Evolutionary conservation across 1,140 invertebrate species (phyloP).

Genomic region (Drosophila ananassae): DNA sequence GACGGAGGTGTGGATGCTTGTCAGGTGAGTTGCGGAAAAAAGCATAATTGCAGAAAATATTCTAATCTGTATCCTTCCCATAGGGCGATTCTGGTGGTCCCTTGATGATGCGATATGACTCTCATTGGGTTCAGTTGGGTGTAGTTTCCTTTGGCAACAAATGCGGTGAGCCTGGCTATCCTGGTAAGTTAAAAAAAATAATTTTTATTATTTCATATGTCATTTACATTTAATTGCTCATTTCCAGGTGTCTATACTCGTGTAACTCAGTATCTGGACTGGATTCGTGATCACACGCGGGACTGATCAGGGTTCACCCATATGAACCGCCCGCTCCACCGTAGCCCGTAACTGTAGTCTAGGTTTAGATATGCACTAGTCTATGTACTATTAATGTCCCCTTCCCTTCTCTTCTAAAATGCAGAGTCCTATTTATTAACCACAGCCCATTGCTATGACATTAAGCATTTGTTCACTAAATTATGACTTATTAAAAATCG

Average conservation of each 20-base stretch:
- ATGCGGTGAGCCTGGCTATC: constrained; percentile 94
- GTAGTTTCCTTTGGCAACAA: constrained; percentile 96
- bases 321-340: constrained; percentile 2
- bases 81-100: constrained; percentile 89
- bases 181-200: constrained; percentile 62
- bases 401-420: constrained; percentile 20
- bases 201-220: no score
- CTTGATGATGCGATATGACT: constrained; percentile 90
- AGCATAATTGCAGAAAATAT: accelerated
- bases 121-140: constrained; percentile 93
- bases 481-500: constrained; percentile 64
- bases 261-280: constrained; percentile 80
- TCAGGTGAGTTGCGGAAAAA: constrained; percentile 86
- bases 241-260: constrained; percentile 86
- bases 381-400: constrained; percentile 73
- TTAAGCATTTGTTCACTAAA: constrained; percentile 67
- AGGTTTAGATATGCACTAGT: constrained; percentile 74
- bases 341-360: constrained; percentile 63
- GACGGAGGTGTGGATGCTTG: constrained; percentile 96
- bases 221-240: no score
- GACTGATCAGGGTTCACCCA: constrained; percentile 47
- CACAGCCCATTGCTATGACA: constrained; percentile 22
- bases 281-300: constrained; percentile 82
- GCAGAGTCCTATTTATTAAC: constrained; percentile 65
- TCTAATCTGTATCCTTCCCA: background rate